Evolutionary conservation across 1,140 invertebrate genomes (phyloP).

Genomic region (Pseudomyrmex pallidus): DNA sequence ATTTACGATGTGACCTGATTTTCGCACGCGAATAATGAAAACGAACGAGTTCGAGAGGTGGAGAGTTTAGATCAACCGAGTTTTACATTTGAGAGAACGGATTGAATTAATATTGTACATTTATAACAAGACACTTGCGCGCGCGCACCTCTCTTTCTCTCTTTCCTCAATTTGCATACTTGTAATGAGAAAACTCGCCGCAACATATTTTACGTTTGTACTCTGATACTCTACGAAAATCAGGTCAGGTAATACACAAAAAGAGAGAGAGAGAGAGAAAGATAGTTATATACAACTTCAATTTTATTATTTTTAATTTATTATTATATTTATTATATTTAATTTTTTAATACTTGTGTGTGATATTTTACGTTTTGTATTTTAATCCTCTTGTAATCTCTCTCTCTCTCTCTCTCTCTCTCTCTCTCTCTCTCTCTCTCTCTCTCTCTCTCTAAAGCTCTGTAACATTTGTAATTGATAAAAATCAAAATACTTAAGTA

Average conservation of each 20-base stretch:
- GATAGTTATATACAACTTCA: too few species aligned
- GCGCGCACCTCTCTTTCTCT: too few species aligned
- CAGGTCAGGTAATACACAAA: not conserved
- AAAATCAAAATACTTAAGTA: too few species aligned
- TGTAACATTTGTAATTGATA: too few species aligned
- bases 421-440: too few species aligned
- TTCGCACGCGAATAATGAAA: not conserved
- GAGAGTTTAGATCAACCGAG: conserved; percentile 24
- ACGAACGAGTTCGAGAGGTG: conserved; percentile 7
- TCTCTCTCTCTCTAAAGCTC: too few species aligned
- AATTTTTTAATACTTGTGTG: too few species aligned
- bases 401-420: too few species aligned
- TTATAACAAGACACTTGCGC: not conserved
- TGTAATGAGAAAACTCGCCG: conserved; percentile 10
- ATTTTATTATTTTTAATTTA: too few species aligned
- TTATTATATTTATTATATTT: too few species aligned
- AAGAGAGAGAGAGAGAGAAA: not conserved
- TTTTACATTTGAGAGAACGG: not conserved
- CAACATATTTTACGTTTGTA: conserved; percentile 19
- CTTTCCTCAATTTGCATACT: not conserved
- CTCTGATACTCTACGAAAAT: conserved; percentile 5
- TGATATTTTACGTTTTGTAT: too few species aligned
- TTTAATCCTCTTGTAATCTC: too few species aligned
- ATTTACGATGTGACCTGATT: conserved; percentile 8
- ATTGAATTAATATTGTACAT: conserved; percentile 37